Evolutionary conservation across 23 tunicate species (phyloP).

Genomic region (Trididemnum clinides): DNA sequence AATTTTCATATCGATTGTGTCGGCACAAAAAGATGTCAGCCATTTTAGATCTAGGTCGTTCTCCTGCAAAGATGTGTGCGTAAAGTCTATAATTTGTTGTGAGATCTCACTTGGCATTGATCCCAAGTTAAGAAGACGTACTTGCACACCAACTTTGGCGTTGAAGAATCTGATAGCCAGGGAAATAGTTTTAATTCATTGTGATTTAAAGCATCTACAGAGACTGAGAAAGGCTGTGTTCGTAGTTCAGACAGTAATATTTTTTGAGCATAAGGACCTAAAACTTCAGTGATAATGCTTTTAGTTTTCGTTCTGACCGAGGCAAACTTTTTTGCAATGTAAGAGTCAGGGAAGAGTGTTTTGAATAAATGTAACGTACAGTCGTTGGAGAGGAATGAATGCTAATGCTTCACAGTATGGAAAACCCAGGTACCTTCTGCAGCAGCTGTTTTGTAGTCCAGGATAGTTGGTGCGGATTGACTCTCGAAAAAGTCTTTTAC

Average conservation of each 20-base stretch:
- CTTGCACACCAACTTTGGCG: slow-evolving; percentile 64
- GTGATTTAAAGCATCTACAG: slow-evolving; percentile 42
- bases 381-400: slow-evolving; percentile 55
- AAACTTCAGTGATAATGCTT: slow-evolving; percentile 53
- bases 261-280: slow-evolving; percentile 46
- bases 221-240: slow-evolving; percentile 38
- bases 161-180: slow-evolving; percentile 63
- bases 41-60: slow-evolving; percentile 27
- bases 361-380: slow-evolving; percentile 56
- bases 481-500: no score
- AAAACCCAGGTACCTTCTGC: slow-evolving; percentile 60
- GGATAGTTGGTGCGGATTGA: slow-evolving; percentile 41
- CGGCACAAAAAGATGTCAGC: slow-evolving; percentile 42
- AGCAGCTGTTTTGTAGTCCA: slow-evolving; percentile 63
- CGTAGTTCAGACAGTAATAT: slow-evolving; percentile 35
- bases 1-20: slow-evolving; percentile 47
- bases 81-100: slow-evolving; percentile 35
- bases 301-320: slow-evolving; percentile 39
- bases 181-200: slow-evolving; percentile 45
- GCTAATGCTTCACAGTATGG: slow-evolving; percentile 52
- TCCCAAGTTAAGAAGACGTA: slow-evolving; percentile 69
- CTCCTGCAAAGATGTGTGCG: slow-evolving; percentile 36
- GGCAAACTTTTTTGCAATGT: slow-evolving; percentile 41
- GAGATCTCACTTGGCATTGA: slow-evolving; percentile 60
- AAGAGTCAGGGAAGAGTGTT: slow-evolving; percentile 36